Base-by-base conservation (phyloP, 2,113 vertebrate species). In the Recurvirostra avosetta region DNA sequence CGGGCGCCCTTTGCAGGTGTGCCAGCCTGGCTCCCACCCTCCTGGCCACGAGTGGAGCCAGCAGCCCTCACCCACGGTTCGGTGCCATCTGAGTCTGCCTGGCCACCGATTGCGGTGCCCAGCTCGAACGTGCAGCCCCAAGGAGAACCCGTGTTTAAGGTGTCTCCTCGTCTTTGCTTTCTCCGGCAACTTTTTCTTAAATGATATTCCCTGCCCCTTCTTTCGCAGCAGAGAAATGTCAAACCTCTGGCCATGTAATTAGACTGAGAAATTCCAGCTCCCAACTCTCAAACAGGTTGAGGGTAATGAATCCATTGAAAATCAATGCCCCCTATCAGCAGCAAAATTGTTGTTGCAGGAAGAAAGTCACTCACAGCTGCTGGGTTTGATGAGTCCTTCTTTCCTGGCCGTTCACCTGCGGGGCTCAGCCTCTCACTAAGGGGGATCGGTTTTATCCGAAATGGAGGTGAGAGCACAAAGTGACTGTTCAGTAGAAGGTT, bases 281-380 rank as follows among this genome's bases (percentile, higher is more conserved):
- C 36, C 56, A 38, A 26, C 90, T 92, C 82, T 52, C 29, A 47
- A 38, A 80, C 6, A 38, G 75, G 92, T 58, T 62, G 50, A 71
- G 40, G 43, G 50, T 76, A 86, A n/a, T 62, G 72, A 94, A 80
- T 92, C 71, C 36, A 43, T 88, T 92, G 93, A 83, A 96, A 96
- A 96, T 96, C 95, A 81, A 87, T 96, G 93, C 79, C 68, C 80
- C n/a, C 70, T 61, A 43, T 91, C 81, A 96, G 82, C 67, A 58
- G n/a, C 75, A 79, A 70, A 93, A 92, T 76, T 82, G 78, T 82
- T 94, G 92, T 94, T 92, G 55, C 65, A 71, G 72, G 77, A 85
- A 83, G 90, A 82, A 65, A 90, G 92, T 90, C 94, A 94, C 18
- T 23, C 22, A 6, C 66, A 45, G 74, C 85, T 76, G 12, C 92